A percentile compares a stretch with the other conserved stretches of the same genome.
Conservation (phyloP, 2,888 invertebrate species). For the Pherbina coryleti region DNA sequence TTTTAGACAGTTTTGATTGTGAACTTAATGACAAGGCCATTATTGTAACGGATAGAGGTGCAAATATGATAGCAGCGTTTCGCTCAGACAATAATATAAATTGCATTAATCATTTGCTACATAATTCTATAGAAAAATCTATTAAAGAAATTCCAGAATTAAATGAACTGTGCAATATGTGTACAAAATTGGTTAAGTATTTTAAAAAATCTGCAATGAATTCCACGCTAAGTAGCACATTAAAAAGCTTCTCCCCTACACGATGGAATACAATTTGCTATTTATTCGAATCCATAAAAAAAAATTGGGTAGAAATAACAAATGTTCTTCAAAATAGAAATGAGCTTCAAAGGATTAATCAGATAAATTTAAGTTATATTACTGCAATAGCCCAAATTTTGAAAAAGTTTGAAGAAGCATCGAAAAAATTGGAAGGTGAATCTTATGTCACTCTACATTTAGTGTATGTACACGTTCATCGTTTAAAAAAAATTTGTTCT, state of each 20-base stretch:
- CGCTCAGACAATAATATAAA: constrained; percentile 31
- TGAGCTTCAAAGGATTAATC: constrained; percentile 30
- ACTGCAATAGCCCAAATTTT: constrained; percentile 37
- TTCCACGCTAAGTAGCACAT: constrained; percentile 7
- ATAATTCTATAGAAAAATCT: constrained; percentile 40
- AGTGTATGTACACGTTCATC: constrained; percentile 38
- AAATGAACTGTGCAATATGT: constrained; percentile 24
- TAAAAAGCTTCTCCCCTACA: constrained; percentile 37
- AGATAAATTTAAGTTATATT: constrained; percentile 37
- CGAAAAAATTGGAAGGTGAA: constrained; percentile 35
- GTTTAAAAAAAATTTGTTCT: constrained; percentile 33
- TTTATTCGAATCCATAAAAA: constrained; percentile 30
- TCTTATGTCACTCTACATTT: constrained; percentile 41
- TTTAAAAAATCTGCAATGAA: constrained; percentile 38
- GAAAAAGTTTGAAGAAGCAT: constrained; percentile 37
- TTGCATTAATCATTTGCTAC: constrained; percentile 43
- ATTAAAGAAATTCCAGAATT: constrained; percentile 35
- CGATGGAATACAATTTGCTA: constrained; percentile 43
- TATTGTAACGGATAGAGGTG: constrained; percentile 40
- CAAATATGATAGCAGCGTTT: constrained; percentile 43
- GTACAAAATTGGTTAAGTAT: constrained; percentile 38
- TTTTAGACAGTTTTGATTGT: constrained; percentile 38
- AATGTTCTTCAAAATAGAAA: constrained; percentile 33
- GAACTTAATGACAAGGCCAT: constrained; percentile 30
- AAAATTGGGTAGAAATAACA: constrained; percentile 38